Evolutionary conservation across 2,797 vertebrate genomes (phyloP).

Genomic region (Bryconaethiops microstoma): DNA sequence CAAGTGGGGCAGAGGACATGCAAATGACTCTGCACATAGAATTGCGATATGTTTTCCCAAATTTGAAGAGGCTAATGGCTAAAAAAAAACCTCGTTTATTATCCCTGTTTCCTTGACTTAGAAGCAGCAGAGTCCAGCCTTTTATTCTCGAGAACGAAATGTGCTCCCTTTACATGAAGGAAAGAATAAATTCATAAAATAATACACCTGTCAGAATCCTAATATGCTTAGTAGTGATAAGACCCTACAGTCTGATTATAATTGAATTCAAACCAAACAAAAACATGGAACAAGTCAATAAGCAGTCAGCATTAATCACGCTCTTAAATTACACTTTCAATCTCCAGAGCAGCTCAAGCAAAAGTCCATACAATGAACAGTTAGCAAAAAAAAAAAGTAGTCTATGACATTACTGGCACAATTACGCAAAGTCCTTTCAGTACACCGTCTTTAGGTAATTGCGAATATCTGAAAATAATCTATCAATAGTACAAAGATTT

Average conservation of each 20-base stretch:
- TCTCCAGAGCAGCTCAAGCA: background rate
- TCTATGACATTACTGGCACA: too few relatives aligned
- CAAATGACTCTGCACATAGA: background rate
- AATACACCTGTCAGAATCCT: background rate
- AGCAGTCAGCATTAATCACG: constrained; percentile 4
- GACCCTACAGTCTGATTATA: background rate
- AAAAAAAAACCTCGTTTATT: background rate
- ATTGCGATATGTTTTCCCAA: background rate
- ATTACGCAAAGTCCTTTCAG: too few relatives aligned
- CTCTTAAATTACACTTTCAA: background rate
- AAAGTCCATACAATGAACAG: too few relatives aligned
- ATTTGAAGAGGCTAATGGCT: background rate
- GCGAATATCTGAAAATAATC: too few relatives aligned
- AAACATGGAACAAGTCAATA: background rate
- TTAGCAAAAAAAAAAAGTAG: too few relatives aligned
- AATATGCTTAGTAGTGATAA: background rate
- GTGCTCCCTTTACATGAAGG: background rate
- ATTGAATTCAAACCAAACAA: background rate
- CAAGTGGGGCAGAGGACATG: background rate
- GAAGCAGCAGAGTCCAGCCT: too few relatives aligned
- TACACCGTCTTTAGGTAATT: too few relatives aligned
- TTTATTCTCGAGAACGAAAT: background rate
- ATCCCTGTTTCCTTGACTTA: background rate
- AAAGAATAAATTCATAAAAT: background rate
- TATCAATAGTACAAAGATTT: too few relatives aligned